phyloP scores from a whole-genome alignment of 2,113 vertebrate genomes.

The Origma solitaria region DNA sequence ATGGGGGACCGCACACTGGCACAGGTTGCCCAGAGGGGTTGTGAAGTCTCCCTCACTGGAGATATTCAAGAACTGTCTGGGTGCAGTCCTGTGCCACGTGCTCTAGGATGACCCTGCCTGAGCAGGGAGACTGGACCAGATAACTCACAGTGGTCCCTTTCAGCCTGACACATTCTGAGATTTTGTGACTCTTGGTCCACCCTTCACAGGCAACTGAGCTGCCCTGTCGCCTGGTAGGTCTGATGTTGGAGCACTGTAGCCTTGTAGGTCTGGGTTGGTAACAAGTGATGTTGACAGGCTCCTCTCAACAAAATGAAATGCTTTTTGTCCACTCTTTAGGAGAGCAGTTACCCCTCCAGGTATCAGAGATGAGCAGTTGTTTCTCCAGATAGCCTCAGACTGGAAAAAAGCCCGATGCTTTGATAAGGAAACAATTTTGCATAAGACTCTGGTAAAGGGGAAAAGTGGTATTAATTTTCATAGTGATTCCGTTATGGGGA shows the following conservation, averaged over 20 bases:
- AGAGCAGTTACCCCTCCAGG: background rate
- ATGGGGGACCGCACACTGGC: background rate
- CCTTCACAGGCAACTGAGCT: accelerated
- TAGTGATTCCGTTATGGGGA: background rate
- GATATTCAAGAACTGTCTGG: background rate
- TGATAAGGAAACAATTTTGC: background rate
- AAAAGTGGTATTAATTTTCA: background rate
- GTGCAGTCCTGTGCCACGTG: background rate
- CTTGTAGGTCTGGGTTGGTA: background rate
- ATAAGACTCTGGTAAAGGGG: background rate
- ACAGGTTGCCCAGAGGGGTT: background rate
- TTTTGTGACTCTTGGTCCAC: background rate
- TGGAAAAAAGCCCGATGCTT: background rate
- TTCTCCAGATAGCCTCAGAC: background rate
- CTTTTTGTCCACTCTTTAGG: background rate
- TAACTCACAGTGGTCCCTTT: background rate
- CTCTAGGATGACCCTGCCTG: background rate
- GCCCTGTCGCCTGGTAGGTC: accelerated
- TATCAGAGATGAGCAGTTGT: background rate
- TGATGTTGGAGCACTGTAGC: background rate
- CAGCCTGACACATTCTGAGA: background rate
- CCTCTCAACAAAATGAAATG: background rate
- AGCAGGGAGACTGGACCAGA: background rate
- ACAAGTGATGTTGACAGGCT: background rate
- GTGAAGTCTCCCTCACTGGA: background rate